A percentile compares a stretch with the other conserved stretches of the same genome.
Conservation (phyloP, 2,797 vertebrate genomes). For the Sylvilagus floridanus region DNA sequence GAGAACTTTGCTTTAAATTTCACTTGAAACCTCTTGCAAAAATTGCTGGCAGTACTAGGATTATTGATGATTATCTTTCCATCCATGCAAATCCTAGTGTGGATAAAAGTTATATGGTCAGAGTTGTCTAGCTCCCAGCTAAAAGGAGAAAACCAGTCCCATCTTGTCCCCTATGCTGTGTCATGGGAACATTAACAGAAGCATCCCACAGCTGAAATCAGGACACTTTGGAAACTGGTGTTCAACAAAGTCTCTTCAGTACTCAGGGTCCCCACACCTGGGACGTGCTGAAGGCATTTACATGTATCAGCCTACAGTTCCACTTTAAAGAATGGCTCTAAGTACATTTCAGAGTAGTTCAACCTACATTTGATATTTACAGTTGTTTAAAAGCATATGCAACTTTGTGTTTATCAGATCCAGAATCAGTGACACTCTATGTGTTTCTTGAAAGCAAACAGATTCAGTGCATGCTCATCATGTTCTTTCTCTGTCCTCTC, state of each 20-base stretch:
- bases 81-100: neutral
- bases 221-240: neutral
- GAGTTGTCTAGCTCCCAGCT: neutral
- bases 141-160: neutral
- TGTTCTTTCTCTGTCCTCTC: neutral
- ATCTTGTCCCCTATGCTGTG: neutral
- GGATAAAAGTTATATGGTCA: neutral
- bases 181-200: neutral
- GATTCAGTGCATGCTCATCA: neutral
- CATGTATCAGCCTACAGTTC: neutral
- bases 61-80: neutral
- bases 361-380: neutral
- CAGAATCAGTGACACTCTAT: neutral
- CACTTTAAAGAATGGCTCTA: neutral
- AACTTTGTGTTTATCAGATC: neutral
- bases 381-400: neutral
- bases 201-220: neutral
- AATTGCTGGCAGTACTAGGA: neutral
- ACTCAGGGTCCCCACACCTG: neutral
- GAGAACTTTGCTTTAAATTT: neutral
- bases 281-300: neutral
- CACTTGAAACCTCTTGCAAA: neutral
- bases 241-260: neutral
- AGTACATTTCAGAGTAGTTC: neutral
- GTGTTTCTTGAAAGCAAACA: neutral